Conservation (phyloP, 2,888 invertebrate genomes). For the Mythimna impura region DNA sequence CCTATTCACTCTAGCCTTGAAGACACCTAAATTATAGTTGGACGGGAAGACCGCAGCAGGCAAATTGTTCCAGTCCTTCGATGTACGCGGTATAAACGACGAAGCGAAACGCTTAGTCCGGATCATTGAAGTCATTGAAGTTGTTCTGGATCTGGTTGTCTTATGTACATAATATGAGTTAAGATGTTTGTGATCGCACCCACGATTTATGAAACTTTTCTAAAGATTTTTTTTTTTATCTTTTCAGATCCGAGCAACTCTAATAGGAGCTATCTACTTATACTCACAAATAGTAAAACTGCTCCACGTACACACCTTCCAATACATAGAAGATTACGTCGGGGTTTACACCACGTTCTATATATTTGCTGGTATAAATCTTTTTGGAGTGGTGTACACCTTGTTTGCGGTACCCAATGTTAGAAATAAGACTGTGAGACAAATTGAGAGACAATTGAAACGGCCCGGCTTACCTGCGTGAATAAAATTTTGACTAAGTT, state of each 20-base stretch:
- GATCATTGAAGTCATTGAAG: no score
- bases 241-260: conserved; percentile 81
- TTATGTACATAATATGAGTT: no score
- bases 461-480: conserved; percentile 77
- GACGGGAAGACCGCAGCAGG: no score
- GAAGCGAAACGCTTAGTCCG: no score
- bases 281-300: conserved; percentile 80
- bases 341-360: conserved; percentile 81
- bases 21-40: no score
- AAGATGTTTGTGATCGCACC: no score
- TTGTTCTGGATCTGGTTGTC: no score
- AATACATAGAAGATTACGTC: conserved; percentile 79
- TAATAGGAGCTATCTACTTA: conserved; percentile 74
- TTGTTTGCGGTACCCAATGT: conserved; percentile 77
- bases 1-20: no score
- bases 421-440: conserved; percentile 73
- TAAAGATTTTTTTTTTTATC: neutral
- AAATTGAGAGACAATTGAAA: conserved; percentile 82
- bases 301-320: conserved; percentile 77
- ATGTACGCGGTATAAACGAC: no score
- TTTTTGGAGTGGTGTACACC: conserved; percentile 81
- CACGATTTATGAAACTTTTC: no score
- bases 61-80: no score
- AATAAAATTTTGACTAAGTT: conserved; percentile 36
- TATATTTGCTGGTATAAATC: conserved; percentile 80